Base-by-base conservation (phyloP, 2,113 vertebrate species). In the Sciurus niger region DNA sequence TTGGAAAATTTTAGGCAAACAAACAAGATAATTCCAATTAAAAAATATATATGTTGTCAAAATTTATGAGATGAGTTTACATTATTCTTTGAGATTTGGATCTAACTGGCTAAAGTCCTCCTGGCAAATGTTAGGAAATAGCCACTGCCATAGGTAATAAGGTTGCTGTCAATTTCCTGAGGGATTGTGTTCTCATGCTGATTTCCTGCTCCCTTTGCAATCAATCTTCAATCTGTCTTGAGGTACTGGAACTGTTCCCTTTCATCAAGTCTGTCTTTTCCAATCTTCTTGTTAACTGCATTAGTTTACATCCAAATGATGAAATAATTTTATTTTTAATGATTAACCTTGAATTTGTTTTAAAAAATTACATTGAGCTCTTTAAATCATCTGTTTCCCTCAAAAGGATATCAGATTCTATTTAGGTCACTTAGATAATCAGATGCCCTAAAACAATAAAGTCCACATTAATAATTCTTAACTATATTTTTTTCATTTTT, bases 221-320 rank as follows among this genome's bases (percentile, higher is more conserved):
- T 76, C 67, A 65, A 20, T 14, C 34, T 55, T 53, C 85, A 30
- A 48, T 46, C 25, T 68, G 48, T 18, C 30, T 77, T 67, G 60
- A 46, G 0, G 0, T 55, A 37, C n/a, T 85, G 4, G 20, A 1
- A 90, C 55, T 80, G 1, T 51, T 91, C 40, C 51, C n/a, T 96
- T 82, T 84, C 70, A 68, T 84, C 18, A 55, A n/a, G 2, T 60
- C 46, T 90, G 34, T n/a, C 68, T 53, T 95, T 87, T 84, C 8
- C 43, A 77, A 0, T 87, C 68, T 96, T 32, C 14, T 73, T 25
- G 4, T 77, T 79, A 70, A 1, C 18, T 72, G n/a, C 58, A 83
- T 84, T 79, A 53, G 83, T 97, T 88, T 94, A 40, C n/a, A 88
- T 65, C 20, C 55, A 92, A 40, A 70, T 91, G 93, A 86, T 67